Evolutionary conservation across 1,140 invertebrate genomes (phyloP).

Genomic region (Saccostrea cuccullata): DNA sequence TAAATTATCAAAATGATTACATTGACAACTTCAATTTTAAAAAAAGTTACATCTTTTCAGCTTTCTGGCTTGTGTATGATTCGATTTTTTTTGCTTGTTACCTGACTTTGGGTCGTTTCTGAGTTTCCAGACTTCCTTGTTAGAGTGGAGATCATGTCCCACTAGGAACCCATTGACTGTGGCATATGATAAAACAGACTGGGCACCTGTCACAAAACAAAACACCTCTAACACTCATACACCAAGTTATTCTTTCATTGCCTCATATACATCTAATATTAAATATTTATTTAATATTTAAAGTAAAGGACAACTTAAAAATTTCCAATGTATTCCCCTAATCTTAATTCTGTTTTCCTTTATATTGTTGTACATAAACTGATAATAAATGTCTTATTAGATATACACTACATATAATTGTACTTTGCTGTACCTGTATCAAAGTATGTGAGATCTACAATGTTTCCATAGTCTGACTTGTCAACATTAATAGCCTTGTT

Average conservation of each 20-base stretch:
- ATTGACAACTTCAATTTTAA: background rate
- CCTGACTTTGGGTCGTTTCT: conserved; percentile 90
- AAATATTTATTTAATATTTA: too few species aligned
- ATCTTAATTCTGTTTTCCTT: background rate
- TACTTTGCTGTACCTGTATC: conserved; percentile 81
- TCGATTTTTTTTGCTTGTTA: conserved; percentile 64
- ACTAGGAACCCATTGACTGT: conserved; percentile 87
- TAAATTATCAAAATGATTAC: background rate
- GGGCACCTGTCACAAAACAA: conserved; percentile 80
- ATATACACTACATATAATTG: background rate
- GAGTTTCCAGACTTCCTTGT: conserved; percentile 89
- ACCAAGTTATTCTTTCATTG: background rate
- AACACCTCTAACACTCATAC: background rate
- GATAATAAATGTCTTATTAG: background rate
- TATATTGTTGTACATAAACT: background rate
- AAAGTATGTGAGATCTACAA: conserved; percentile 87
- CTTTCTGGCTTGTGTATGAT: background rate
- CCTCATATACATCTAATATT: too few species aligned
- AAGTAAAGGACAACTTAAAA: too few species aligned
- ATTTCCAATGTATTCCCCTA: background rate
- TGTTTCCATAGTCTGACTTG: conserved; percentile 87
- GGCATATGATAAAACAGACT: conserved; percentile 90
- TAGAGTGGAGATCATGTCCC: conserved; percentile 93
- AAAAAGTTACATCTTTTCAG: background rate
- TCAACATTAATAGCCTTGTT: conserved; percentile 79